phyloP scores from a whole-genome alignment of 2,888 invertebrate species.

The Leptopilina myrica region DNA sequence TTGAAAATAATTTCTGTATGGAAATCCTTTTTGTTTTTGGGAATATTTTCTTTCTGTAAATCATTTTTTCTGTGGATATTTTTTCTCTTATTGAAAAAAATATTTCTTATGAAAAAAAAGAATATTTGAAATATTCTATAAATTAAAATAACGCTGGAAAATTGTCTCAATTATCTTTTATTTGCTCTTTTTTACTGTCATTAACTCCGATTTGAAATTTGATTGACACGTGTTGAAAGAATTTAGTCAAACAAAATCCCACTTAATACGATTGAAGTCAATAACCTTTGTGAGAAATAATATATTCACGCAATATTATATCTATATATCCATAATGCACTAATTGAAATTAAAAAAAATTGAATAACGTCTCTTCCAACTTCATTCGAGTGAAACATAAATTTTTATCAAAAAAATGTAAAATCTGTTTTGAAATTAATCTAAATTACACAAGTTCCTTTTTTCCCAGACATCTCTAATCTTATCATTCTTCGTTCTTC shows the following conservation, averaged over 20 bases:
- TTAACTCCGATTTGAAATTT: conserved; percentile 10
- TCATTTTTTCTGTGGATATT: too few species aligned
- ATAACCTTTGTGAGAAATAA: background rate
- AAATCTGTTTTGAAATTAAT: background rate
- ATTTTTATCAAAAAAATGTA: background rate
- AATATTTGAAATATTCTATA: background rate
- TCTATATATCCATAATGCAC: too few species aligned
- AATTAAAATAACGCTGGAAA: conserved; percentile 14
- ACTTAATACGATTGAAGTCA: conserved; percentile 1
- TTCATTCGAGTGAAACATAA: background rate
- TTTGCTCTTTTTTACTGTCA: conserved; percentile 21
- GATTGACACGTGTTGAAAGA: conserved; percentile 19
- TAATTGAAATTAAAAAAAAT: conserved; percentile 3
- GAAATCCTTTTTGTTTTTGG: too few species aligned
- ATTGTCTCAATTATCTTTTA: conserved; percentile 37
- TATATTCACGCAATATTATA: too few species aligned
- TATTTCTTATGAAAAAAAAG: too few species aligned
- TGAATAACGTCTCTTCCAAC: background rate
- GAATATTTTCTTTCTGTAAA: too few species aligned
- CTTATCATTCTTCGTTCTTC: background rate
- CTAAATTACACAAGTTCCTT: too few species aligned
- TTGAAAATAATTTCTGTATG: too few species aligned
- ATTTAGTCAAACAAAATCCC: conserved; percentile 22
- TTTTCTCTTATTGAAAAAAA: too few species aligned
- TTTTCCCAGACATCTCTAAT: background rate